Base-by-base conservation (phyloP, 1,140 invertebrate genomes). In the Gryllus bimaculatus region DNA sequence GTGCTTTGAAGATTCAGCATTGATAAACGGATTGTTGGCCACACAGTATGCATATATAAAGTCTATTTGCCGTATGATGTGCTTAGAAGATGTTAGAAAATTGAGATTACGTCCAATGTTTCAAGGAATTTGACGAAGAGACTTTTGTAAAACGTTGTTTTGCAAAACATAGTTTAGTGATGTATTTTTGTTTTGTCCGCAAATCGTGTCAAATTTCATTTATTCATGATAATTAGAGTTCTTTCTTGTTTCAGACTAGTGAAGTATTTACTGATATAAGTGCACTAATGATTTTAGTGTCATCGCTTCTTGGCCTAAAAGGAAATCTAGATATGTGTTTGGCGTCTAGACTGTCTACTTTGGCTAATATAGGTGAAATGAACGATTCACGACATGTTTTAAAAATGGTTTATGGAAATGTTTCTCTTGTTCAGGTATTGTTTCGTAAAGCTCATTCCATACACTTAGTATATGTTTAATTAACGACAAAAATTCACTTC, bases 281-380 rank as follows among this genome's bases (percentile, higher is more conserved):
- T 10, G 94, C 97, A 83, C 89, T 98, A 47, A 94, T 97, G 81
- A 95, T 98, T 66, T 85, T 99, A 49, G 95, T 98, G 39, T 96
- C 97, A 66, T 92, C 97, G n/a, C 87, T 99, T 18, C 89, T 98
- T 39, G 97, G 97, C 8, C 87, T 99, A 47, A 99, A 99, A 87
- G 97, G 97, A 79, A 99, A 99, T 87, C 87, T 99, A 82, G 97
- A 99, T 87, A 99, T 98, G 97, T 99, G 97, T 76, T 87, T 99
- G 47, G 97, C 97, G 0, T 98, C 96, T 5, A 89, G 97, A 18
- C 88, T 99, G 0, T 98, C 96, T 20, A 98, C 96, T 0, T 95
- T 96, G 84, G 93, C 94, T 0, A 96, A 96, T 87, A 87, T 96
- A 49, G 94, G 95, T 5, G 92, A 94, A 82, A 92, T 96, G 91